Evolutionary conservation across 2,888 invertebrate genomes (phyloP), one percentile per base, ranked within the genome.

Genomic region (Colostygia pectinataria): DNA sequence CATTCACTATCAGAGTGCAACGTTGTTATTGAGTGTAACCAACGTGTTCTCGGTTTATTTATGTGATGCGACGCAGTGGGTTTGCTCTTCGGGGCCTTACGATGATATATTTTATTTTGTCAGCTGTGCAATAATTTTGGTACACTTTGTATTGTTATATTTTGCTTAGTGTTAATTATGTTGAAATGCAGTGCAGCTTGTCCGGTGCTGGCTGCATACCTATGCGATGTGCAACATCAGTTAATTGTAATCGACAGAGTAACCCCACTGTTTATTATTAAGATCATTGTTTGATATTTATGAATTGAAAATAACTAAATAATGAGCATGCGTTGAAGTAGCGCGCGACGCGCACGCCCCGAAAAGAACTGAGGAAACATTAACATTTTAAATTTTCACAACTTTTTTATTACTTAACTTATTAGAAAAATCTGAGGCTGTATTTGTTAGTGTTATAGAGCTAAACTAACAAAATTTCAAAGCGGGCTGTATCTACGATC

Each of bases 191-290:
- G 41, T 37, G 42, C 29, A 45, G 32, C 28, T 25, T 13, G n/a
- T 14, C 5, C 18, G 36, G 36, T 36, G 27, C 34, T 7, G 5
- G 1, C 29, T 2, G 5, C 6, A 14, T 13, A 8, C 18, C 32
- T 14, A 13, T 36, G 33, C 10, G 40, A 47, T 44, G 49, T 44
- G 5, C 36, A 24, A 44, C 49, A 33, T 49, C 49, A n/a, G n/a
- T 40, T 40, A n/a, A 20, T 36, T 36, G 29, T 36, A 13, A 25
- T 20, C 44, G 34, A 34, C 5, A 25, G 34, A 50, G 50, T 31
- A 12, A 36, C 13, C 43, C 50, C 39, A 39, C 38, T 39, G 39
- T 28, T 27, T 18, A 24, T 28, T 18, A 9, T n/a, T 33, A 33
- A 34, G 27, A 14, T 10, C 20, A 24, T 31, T 31, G 27, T 37